A percentile compares a stretch with the other conserved stretches of the same genome.
These are phyloP conservation scores for Cuniculus paca DNA, from an alignment of 2,797 vertebrate genomes.

Conservation along the genomic window DNA sequence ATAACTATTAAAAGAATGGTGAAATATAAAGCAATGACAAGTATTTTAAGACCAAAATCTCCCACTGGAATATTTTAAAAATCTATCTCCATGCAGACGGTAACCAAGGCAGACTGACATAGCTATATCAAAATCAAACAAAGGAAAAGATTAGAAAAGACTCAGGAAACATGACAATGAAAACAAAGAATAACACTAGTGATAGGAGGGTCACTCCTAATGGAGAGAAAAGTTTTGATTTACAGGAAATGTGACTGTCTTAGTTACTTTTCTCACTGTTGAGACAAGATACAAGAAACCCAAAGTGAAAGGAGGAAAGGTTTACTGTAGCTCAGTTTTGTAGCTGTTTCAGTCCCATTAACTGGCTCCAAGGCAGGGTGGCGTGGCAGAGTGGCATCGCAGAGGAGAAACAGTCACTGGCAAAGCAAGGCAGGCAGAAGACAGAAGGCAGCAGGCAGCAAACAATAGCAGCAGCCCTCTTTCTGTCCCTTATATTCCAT, in stretches of 20 bases:
- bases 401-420: too few species aligned
- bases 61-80: not conserved
- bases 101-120: not conserved
- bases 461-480: not conserved
- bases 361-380: not conserved
- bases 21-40: not conserved
- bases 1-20: not conserved
- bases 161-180: not conserved
- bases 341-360: not conserved
- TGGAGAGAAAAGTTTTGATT: not conserved
- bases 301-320: not conserved
- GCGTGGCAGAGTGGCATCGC: too few species aligned
- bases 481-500: not conserved
- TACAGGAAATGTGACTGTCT: not conserved
- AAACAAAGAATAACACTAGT: not conserved
- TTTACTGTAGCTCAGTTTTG: too few species aligned
- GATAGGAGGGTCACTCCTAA: not conserved
- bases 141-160: not conserved
- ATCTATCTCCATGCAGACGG: not conserved
- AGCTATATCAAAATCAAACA: constrained; percentile 28
- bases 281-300: not conserved
- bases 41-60: constrained; percentile 6
- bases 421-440: too few species aligned
- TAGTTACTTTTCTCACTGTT: not conserved
- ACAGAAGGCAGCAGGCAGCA: not conserved